Evolutionary conservation across 2,113 vertebrate genomes (phyloP), one percentile per base, ranked within the genome.

Genomic region (Tupaia tana): DNA sequence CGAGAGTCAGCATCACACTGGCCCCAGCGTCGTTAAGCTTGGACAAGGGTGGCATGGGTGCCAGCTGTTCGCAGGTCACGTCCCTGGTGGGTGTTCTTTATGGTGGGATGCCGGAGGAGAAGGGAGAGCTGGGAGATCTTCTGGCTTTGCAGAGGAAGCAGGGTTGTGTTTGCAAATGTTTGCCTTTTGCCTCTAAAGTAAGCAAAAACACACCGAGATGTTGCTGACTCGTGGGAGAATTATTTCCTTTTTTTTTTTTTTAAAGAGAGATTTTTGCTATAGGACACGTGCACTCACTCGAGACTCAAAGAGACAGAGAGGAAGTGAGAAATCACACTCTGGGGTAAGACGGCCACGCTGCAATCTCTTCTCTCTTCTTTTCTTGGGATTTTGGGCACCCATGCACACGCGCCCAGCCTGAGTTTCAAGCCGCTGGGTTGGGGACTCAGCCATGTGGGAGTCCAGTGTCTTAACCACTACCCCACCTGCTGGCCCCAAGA

Each of bases 11-110:
- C 56, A 3, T 52, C 12, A 18, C 12, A 0, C 22, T 9, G 2
- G 16, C 56, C 54, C 16, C 18, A n/a, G 61, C 4, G 7, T 0
- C 5, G 43, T 10, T 92, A 27, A 27, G 27, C 25, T 34, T 66
- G 31, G 54, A 52, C 4, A 12, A 15, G 5, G 56, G 78, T 43
- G 43, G 27, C 5, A 1, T 0, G 22, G 43, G 16, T n/a, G 24
- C 13, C 29, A 3, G 31, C 8, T 18, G 2, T 10, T 14, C 8
- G 5, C 3, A 43, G 61, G n/a, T 52, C 67, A 7, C 0, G 6
- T 10, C 0, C 20, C 56, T 0, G 80, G 71, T 34, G 43, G 43
- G 25, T 52, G 0, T 43, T 66, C 24, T 13, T 31, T 63, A 52
- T 14, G 25, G 18, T 1, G 71, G 0, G 2, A 24, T 31, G 25